These are phyloP conservation scores for Elanus axillaris DNA, from an alignment of 2,113 vertebrate species.

Conservation along the genomic window DNA sequence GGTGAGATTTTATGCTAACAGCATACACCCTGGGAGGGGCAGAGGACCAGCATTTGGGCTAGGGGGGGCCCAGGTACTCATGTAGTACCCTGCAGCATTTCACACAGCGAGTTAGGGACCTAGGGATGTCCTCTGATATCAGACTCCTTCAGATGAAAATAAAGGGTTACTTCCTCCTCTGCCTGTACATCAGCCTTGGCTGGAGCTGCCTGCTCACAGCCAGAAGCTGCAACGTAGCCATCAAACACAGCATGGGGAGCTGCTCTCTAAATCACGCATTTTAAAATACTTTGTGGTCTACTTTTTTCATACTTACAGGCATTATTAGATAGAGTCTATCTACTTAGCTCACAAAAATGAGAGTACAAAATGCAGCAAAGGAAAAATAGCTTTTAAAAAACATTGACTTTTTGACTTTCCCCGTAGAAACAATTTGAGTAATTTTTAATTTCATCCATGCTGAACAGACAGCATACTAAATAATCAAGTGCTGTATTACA, in stretches of 20 bases:
- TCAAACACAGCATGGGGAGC: background rate
- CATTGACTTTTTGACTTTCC: background rate
- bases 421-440: background rate
- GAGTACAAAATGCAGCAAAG: background rate
- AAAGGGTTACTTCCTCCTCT: background rate
- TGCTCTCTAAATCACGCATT: background rate
- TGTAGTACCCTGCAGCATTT: background rate
- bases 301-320: background rate
- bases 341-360: background rate
- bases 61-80: no score
- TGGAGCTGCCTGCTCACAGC: background rate
- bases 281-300: background rate
- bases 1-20: background rate
- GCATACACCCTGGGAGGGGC: background rate
- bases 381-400: background rate
- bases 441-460: background rate
- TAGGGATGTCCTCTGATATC: background rate
- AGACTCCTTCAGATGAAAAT: background rate
- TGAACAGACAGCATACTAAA: background rate
- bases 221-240: background rate
- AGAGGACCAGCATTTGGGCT: background rate
- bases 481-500: background rate
- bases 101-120: fast-evolving
- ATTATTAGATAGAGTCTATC: background rate
- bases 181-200: background rate